Evolutionary conservation across 2,113 vertebrate genomes (phyloP), one percentile per base, ranked within the genome.

Genomic region (Microcebus jonahi): DNA sequence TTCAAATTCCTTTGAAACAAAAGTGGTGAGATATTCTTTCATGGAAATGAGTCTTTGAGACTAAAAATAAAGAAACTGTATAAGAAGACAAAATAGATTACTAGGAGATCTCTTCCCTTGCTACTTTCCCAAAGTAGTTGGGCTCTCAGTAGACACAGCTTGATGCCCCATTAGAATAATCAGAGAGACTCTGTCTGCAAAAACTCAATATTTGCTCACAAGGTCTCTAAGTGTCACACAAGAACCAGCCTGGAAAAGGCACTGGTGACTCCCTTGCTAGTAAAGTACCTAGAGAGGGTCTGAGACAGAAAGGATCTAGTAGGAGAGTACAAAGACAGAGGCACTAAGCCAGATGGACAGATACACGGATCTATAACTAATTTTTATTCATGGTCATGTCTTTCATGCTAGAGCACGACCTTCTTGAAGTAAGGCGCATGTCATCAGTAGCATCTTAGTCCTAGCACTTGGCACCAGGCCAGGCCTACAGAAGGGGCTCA

Each of bases 1-100:
- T 91, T 86, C 65, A 89, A 15, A 91, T 91, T 91, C 31, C 53
- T 86, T 42, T 70, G 45, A 75, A 89, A 90, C 13, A 93, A 93
- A 76, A 57, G 8, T 90, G 81, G 27, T 93, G 13, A 87, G 20
- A 42, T 70, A 55, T 31, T 94, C 71, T 81, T 73, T 88, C 27
- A 81, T 45, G 11, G n/a, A 95, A 93, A 91, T 91, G 29, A 86
- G 25, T 57, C 31, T 77, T 89, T 90, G 48, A 87, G n/a, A 65
- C 31, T 65, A 73, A 95, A 96, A 87, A 86, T 70, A 71, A 81
- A 93, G 45, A 36, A 88, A 81, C 23, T 81, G 1, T 73, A 73
- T 86, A 91, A 45, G 23, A 88, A 77, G 67, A 80, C 27, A 48
- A 76, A 95, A 96, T 55, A 34, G 10, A 71, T 89, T 18, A 45